Base-by-base conservation (phyloP, 30 jellyfish, hydroid and myxozoan genomes). In the Sanderia malayensis region DNA sequence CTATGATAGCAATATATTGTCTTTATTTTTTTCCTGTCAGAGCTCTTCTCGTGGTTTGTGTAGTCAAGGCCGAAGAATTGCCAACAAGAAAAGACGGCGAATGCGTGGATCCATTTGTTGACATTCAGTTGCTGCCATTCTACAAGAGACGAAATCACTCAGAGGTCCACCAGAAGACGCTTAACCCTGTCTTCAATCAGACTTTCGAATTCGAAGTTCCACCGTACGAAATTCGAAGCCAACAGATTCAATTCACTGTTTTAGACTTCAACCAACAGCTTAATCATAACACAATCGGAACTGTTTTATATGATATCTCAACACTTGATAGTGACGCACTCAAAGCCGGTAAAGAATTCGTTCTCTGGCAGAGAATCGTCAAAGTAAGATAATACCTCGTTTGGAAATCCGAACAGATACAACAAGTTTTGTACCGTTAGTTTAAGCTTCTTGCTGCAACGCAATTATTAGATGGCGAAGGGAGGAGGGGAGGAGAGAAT, bases 91-190 rank as follows among this genome's bases (percentile, higher is more conserved):
- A 85, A 67, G 85, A 61, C 58, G 99, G 99, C 61, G 96, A 84
- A 41, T 71, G 80, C 57, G 83, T 95, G 31, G 99, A 92, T 52
- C 99, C 99, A 23, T 92, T 92, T 85, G 99, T 92, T 34, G 99
- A 92, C 31, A 58, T 92, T 1, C 96, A 82, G 64, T 70, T 92
- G 23, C 74, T 92, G 10, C 99, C 99, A 6, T 85, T 41, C 31
- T 92, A 92, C 61, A 84, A 79, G 76, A 77, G 99, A 31, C 64
- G 96, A 66, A 92, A 86, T 83, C 99, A 92, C 74, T 92, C 99
- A 0, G 99, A 92, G 53, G 99, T 92, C 29, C 99, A 92, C 67
- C 99, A 92, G 61, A 92, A 92, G 81, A 92, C 99, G 1, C 86
- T 86, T 46, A 92, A 92, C 65, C 99, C 99, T 8, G 55, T 73